A percentile compares a stretch with the other conserved stretches of the same genome.
Conservation (phyloP, 1,140 invertebrate species). For the Zaprionus ornatus region DNA sequence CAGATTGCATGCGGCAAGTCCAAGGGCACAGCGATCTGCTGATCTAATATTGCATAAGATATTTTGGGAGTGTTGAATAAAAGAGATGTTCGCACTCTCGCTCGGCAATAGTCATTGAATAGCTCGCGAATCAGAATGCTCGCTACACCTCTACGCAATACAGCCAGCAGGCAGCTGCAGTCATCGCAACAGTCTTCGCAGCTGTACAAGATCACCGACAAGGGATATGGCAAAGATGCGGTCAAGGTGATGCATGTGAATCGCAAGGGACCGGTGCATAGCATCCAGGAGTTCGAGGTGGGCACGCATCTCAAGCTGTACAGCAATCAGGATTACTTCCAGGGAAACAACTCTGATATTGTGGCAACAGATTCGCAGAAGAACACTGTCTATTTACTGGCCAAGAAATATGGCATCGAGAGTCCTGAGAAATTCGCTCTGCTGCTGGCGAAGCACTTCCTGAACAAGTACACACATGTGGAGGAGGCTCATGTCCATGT, state of each 20-base stretch:
- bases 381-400: slow-evolving; percentile 91
- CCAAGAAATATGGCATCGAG: slow-evolving; percentile 90
- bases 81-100: not conserved
- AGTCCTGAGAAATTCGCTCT: slow-evolving; percentile 90
- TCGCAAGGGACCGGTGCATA: slow-evolving; percentile 87
- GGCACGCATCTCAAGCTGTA: slow-evolving; percentile 89
- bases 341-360: slow-evolving; percentile 88
- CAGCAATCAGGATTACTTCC: slow-evolving; percentile 87
- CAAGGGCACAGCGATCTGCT: not conserved
- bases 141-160: slow-evolving; percentile 39
- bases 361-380: slow-evolving; percentile 93
- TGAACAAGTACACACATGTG: slow-evolving; percentile 89
- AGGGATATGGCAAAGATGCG: slow-evolving; percentile 90
- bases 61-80: slow-evolving; percentile 14
- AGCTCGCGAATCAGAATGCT: slow-evolving; percentile 40
- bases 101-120: not conserved
- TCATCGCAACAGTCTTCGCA: not conserved
- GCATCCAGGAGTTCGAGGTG: slow-evolving; percentile 90
- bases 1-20: not conserved
- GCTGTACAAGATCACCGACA: slow-evolving; percentile 86
- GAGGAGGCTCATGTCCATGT: slow-evolving; percentile 88
- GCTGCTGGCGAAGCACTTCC: slow-evolving; percentile 88
- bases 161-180: slow-evolving; percentile 23
- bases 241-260: slow-evolving; percentile 89
- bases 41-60: not conserved